phyloP scores from a whole-genome alignment of 2,113 vertebrate genomes.

The Bolborhynchus lineola region DNA sequence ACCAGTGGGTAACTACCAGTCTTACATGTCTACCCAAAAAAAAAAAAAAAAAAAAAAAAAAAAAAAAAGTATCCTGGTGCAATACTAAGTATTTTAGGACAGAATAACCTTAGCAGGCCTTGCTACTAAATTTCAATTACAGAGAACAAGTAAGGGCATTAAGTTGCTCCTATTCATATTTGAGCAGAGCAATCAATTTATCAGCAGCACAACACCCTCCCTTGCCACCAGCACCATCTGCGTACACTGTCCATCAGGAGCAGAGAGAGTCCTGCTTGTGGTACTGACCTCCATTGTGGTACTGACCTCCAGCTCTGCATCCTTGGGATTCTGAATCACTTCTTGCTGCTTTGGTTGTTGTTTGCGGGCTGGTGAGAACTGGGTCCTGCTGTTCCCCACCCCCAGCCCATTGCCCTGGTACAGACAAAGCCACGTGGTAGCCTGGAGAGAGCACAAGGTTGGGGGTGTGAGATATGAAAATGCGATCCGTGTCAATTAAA shows the following conservation, averaged over 20 bases:
- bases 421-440: background rate
- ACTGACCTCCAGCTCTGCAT: background rate
- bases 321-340: background rate
- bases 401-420: background rate
- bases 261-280: background rate
- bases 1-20: background rate
- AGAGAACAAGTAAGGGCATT: too few relatives aligned
- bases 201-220: too few relatives aligned
- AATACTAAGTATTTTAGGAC: background rate
- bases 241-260: accelerated
- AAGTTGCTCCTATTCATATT: background rate
- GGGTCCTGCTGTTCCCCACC: background rate
- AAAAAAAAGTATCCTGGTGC: background rate
- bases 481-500: too few relatives aligned
- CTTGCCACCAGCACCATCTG: accelerated
- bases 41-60: background rate
- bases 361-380: background rate
- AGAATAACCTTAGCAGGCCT: background rate
- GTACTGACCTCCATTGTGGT: background rate
- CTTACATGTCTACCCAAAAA: background rate
- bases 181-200: background rate
- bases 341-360: background rate
- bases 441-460: background rate
- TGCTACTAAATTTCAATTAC: background rate
- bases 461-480: too few relatives aligned